Base-by-base conservation (phyloP, 2,888 invertebrate species). In the Oligia latruncula region DNA sequence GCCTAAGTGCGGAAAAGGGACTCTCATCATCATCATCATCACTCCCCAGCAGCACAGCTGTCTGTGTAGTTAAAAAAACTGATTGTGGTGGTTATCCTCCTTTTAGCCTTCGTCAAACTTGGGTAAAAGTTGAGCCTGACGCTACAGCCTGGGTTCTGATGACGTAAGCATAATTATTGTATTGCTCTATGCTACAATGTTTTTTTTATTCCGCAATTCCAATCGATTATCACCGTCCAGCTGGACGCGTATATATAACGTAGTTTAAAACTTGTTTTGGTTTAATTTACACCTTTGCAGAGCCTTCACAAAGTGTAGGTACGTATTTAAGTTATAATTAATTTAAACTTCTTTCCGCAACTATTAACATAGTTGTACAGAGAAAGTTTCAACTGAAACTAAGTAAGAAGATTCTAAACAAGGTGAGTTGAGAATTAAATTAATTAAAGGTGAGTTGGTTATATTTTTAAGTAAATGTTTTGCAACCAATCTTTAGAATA, bases 311-410 rank as follows among this genome's bases (percentile, higher is more conserved):
- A 73, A 83, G 43, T 71, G n/a, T n/a, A n/a, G n/a, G n/a, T 60
- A 71, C 60, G 67, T 70, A 71, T 0, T n/a, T 29, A 72, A 83
- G 60, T 84, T 87, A 68, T 84, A 78, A 87, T 87, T 84, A 87
- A 77, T 67, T 85, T 35, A 71, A 74, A 64, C 58, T 74, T 71
- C 55, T 76, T 84, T 80, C 43, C 60, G 9, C 9, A 43, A 74
- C 67, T 68, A 71, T 84, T 83, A 83, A 77, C 78, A 83, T 71
- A 77, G 87, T 71, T 83, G 58, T 55, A 35, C 6, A 4, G 46
- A 71, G 35, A 52, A 64, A 74, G 49, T 84, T 87, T 64, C 13
- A 23, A 71, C 52, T 62, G 29, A 65, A 74, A 78, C 84, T 87
- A 49, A 4, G 11, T 60, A 74, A 87, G 74, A 68, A 74, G 84